Conservation (phyloP, 2,888 invertebrate genomes). For the Xanthorhoe spadicearia region DNA sequence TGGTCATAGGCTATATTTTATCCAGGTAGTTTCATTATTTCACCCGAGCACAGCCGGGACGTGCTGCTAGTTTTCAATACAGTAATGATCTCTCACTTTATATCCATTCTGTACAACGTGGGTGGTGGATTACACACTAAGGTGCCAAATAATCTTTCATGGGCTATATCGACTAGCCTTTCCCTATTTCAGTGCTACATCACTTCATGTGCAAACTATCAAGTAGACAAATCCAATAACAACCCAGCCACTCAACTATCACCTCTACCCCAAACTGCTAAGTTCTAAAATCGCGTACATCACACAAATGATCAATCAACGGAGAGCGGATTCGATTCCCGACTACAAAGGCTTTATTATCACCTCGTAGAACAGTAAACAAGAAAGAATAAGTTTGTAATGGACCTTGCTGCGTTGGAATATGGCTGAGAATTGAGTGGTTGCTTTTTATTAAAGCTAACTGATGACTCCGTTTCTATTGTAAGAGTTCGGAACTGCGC, state of each 20-base stretch:
- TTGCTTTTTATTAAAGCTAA: background rate
- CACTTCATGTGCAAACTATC: slow-evolving; percentile 3
- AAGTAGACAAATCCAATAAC: slow-evolving; percentile 13
- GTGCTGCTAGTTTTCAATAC: too few species aligned
- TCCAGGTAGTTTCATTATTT: too few species aligned
- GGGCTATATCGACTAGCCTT: background rate
- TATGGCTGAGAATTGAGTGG: slow-evolving; percentile 17
- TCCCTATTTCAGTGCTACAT: slow-evolving; percentile 2
- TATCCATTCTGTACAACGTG: too few species aligned
- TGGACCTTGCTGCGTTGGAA: slow-evolving; percentile 20
- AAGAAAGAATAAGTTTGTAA: slow-evolving; percentile 8
- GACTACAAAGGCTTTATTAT: slow-evolving; percentile 34
- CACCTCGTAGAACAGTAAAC: slow-evolving; percentile 27
- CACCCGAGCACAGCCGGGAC: too few species aligned
- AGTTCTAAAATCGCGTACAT: slow-evolving; percentile 16
- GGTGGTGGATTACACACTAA: too few species aligned
- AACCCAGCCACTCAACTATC: background rate
- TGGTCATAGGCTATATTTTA: too few species aligned
- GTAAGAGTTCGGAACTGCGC: background rate
- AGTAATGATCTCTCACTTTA: too few species aligned
- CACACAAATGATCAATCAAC: slow-evolving; percentile 29
- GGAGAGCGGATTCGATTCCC: slow-evolving; percentile 29
- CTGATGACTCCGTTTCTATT: slow-evolving; percentile 11
- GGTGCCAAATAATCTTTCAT: too few species aligned
- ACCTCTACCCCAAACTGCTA: slow-evolving; percentile 7